Evolutionary conservation across 53 echinoderm and acorn worm species (phyloP), one percentile per base, ranked within the genome.

Genomic region (Pentamera pediparva): DNA sequence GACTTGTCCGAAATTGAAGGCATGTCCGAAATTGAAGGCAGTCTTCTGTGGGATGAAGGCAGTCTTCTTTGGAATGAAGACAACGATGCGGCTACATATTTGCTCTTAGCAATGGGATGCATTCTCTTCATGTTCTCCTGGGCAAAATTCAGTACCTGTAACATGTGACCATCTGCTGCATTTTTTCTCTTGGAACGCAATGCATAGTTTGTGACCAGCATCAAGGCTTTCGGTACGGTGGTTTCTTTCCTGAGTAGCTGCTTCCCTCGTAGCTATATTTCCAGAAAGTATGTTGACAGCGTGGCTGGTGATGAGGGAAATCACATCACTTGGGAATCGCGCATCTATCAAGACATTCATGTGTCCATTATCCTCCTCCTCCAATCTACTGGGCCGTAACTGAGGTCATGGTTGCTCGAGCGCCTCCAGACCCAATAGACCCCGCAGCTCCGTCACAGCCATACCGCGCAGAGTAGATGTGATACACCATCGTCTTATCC

Each of bases 91-190:
- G 72, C 78, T 61, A 72, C 62, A 32, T 56, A n/a, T 70, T 81
- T 80, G 35, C 73, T 41, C 70, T 79, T 79, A 29, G 67, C 35
- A 24, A 21, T 79, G 9, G 24, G 29, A 72, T 29, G 49, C 50
- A 25, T 54, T 39, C 21, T 38, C 21, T 67, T 38, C 13, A 43
- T 30, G 12, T 63, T 47, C 7, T 33, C 48, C 9, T 12, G 26
- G 21, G 54, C 73, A 78, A 86, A 86, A 70, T 74, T 86, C 33
- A 43, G 12, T 18, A 86, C 47, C 33, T 77, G 60, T 50, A 87
- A 87, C 51, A 65, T 52, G 7, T 27, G 15, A 5, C 25, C 40
- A 48, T 82, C 75, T 47, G 51, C 69, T 19, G 39, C 26, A 70
- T n/a, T 78, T 82, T 26, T 72, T 78, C 10, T 82, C 62, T 17